Evolutionary conservation across 2,797 vertebrate species (phyloP).

Genomic region (Aldrovandia affinis): DNA sequence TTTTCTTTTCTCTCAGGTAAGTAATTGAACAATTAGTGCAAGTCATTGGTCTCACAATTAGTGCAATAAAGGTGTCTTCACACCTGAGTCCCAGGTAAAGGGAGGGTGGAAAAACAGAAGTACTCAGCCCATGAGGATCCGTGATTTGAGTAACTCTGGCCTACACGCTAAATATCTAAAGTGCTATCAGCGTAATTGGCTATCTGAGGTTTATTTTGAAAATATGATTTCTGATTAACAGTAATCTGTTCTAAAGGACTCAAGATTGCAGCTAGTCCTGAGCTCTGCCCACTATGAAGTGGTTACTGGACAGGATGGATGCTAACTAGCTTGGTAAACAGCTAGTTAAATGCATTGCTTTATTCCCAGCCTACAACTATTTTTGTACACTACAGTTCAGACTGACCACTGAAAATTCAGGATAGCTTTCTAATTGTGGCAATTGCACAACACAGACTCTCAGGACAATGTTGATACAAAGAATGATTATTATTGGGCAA

Average conservation of each 20-base stretch:
- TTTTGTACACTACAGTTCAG: no score
- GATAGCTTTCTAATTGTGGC: not conserved
- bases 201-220: not conserved
- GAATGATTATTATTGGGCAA: not conserved
- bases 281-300: not conserved
- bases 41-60: no score
- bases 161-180: not conserved
- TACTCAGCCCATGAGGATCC: no score
- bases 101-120: no score
- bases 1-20: no score
- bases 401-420: not conserved
- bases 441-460: not conserved
- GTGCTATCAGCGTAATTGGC: not conserved
- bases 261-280: no score
- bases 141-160: no score
- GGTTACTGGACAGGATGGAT: not conserved
- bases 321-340: not conserved
- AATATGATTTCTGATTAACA: not conserved
- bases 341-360: not conserved
- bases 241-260: not conserved
- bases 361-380: not conserved
- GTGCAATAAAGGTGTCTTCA: no score
- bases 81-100: no score
- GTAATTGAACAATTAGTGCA: no score
- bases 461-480: not conserved